These are phyloP conservation scores for Anoplius nigerrimus DNA, from an alignment of 2,888 invertebrate species.

Conservation along the genomic window DNA sequence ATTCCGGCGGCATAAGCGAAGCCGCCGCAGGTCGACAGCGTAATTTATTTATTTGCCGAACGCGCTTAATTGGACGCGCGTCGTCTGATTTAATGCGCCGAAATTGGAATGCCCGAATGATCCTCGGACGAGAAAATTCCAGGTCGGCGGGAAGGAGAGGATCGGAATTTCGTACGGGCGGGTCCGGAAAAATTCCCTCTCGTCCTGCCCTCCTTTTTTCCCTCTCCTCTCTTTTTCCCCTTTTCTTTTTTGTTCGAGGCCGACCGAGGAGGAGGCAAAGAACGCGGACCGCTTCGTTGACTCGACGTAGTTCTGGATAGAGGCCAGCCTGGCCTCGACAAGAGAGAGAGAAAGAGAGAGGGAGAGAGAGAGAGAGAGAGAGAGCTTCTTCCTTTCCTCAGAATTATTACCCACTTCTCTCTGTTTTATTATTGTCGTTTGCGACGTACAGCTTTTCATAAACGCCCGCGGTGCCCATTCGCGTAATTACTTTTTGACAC, in stretches of 20 bases:
- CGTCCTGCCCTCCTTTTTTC: neutral
- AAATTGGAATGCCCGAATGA: no score
- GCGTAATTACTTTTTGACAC: conserved; percentile 59
- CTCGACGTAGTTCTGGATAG: neutral
- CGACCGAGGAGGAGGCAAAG: neutral
- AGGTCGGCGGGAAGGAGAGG: no score
- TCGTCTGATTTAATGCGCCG: no score
- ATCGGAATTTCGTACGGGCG: neutral
- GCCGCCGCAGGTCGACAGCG: no score
- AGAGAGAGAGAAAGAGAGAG: no score
- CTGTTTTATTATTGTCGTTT: conserved; percentile 52
- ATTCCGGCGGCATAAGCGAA: no score
- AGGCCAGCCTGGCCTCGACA: conserved; percentile 3
- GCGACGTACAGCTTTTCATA: conserved; percentile 55
- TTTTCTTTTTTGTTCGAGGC: conserved; percentile 1
- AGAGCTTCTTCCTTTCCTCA: conserved; percentile 5
- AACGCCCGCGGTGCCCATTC: conserved; percentile 51
- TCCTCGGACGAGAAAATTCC: no score
- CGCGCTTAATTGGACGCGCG: no score
- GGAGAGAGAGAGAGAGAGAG: no score
- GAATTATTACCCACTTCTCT: conserved; percentile 49
- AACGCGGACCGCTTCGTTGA: neutral
- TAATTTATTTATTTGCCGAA: no score
- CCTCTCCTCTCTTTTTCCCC: neutral
- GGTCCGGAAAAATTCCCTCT: neutral